Conservation (phyloP, 2,113 vertebrate genomes). For the Colius striatus region DNA sequence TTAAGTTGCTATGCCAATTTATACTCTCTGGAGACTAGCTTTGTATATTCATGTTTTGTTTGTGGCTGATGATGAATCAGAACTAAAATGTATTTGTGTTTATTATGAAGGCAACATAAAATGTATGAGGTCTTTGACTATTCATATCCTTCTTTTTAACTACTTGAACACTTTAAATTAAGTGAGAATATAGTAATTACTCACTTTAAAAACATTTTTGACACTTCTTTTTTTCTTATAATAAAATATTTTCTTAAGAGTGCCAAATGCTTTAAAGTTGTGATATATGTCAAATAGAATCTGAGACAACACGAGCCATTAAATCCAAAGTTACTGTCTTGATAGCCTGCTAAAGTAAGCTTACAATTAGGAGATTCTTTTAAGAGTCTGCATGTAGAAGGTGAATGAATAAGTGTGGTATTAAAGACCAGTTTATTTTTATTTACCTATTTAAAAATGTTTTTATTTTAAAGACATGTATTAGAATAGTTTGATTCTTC, state of each 20-base stretch:
- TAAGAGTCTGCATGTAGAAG: neutral
- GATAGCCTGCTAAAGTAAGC: neutral
- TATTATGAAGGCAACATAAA: slow-evolving; percentile 24
- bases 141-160: slow-evolving; percentile 26
- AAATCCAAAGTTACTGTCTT: neutral
- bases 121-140: slow-evolving; percentile 48
- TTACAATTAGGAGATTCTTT: neutral
- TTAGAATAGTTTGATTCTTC: neutral
- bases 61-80: slow-evolving; percentile 43
- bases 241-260: neutral
- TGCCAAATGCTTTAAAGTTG: neutral
- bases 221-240: neutral
- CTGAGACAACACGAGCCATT: neutral
- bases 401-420: neutral
- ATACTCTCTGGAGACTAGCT: slow-evolving; percentile 21
- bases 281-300: neutral
- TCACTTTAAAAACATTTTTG: neutral
- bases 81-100: slow-evolving; percentile 34
- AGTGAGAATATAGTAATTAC: neutral
- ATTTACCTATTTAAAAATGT: neutral
- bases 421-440: neutral
- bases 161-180: neutral
- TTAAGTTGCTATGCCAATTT: slow-evolving; percentile 30
- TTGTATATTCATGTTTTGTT: slow-evolving; percentile 35
- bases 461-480: neutral